phyloP scores from a whole-genome alignment of 2,888 invertebrate genomes.

The Cylloceria caligata region DNA sequence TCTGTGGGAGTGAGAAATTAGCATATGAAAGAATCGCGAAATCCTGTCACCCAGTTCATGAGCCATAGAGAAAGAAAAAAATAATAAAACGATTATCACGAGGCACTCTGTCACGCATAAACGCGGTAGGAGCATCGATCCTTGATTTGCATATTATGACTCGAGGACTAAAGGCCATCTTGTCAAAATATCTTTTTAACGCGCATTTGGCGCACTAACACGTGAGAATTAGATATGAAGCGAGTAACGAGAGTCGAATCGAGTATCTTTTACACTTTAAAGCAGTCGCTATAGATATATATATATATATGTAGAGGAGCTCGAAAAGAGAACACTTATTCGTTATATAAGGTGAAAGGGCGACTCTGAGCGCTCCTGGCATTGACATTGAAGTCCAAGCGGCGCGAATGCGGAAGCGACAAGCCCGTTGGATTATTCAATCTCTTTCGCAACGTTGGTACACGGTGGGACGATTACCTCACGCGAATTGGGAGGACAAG shows the following conservation, averaged over 20 bases:
- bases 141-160: conserved; percentile 45
- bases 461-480: conserved; percentile 29
- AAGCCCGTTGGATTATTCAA: conserved; percentile 82
- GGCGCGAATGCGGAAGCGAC: conserved; percentile 79
- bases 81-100: conserved; percentile 29
- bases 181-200: conserved; percentile 53
- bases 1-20: conserved; percentile 65
- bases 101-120: conserved; percentile 1
- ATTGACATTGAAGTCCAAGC: conserved; percentile 84
- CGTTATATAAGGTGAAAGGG: conserved; percentile 85
- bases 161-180: conserved; percentile 28
- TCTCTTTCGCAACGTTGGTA: conserved; percentile 81
- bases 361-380: conserved; percentile 77
- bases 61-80: not conserved
- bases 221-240: conserved; percentile 72
- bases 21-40: conserved; percentile 53
- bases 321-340: conserved; percentile 68
- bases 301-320: conserved; percentile 41
- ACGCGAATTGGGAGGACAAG: conserved; percentile 5
- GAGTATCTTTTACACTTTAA: conserved; percentile 35
- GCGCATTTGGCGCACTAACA: conserved; percentile 30
- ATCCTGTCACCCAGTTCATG: conserved; percentile 49
- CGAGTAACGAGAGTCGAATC: conserved; percentile 71
- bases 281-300: not conserved
- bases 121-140: conserved; percentile 1